These are phyloP conservation scores for Anarhynchus alexandrinus DNA, from an alignment of 2,113 vertebrate genomes.

Conservation along the genomic window DNA sequence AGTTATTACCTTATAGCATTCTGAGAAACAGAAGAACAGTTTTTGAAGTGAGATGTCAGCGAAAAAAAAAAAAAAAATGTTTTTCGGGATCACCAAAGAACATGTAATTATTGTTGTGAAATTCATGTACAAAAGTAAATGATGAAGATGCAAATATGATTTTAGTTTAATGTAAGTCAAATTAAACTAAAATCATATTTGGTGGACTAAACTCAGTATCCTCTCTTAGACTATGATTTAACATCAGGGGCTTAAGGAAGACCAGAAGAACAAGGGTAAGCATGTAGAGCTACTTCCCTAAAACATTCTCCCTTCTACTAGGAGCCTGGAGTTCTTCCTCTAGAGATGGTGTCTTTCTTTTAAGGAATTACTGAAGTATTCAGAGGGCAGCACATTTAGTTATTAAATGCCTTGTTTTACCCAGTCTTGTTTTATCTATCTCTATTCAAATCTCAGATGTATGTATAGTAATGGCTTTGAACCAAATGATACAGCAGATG, in stretches of 20 bases:
- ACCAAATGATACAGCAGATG: fast-evolving
- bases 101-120: not conserved
- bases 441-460: not conserved
- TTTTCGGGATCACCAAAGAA: not conserved
- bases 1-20: not conserved
- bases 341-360: not conserved
- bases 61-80: not conserved
- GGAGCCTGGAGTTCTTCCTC: not conserved
- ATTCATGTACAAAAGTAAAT: not conserved
- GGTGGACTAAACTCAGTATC: not conserved
- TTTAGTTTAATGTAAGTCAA: too few relatives aligned
- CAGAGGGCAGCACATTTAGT: not conserved
- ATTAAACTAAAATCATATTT: not conserved
- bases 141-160: not conserved
- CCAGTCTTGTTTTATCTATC: not conserved
- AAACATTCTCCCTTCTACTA: not conserved
- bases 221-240: not conserved
- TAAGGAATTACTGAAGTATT: not conserved
- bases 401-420: not conserved
- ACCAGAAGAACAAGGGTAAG: not conserved
- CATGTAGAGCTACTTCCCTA: not conserved
- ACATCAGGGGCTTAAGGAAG: not conserved
- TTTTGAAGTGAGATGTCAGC: not conserved
- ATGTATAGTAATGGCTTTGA: not conserved
- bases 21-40: not conserved